phyloP scores from a whole-genome alignment of 1,140 invertebrate genomes.

The Bombus superbus region DNA sequence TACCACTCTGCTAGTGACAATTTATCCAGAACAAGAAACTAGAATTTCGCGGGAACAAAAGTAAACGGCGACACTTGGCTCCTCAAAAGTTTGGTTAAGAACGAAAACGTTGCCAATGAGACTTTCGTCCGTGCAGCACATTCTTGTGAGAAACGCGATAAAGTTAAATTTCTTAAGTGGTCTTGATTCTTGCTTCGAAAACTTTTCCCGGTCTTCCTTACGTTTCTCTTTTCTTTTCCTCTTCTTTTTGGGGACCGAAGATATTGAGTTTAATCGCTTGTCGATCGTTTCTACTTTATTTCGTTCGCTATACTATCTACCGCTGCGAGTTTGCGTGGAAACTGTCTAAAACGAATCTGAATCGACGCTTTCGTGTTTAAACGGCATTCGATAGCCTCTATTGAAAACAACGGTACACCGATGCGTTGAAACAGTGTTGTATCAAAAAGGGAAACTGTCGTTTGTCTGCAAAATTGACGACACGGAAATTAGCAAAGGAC shows the following conservation, averaged over 20 bases:
- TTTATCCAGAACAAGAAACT: background rate
- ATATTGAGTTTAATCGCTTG: background rate
- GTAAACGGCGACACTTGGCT: background rate
- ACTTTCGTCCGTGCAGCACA: background rate
- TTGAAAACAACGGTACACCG: background rate
- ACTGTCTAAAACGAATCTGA: background rate
- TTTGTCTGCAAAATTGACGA: conserved; percentile 7
- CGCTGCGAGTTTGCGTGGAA: no score
- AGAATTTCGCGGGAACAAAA: conserved; percentile 2
- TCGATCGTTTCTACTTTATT: background rate
- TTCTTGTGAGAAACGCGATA: background rate
- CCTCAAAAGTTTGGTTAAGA: conserved; percentile 37
- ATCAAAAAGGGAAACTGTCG: conserved; percentile 10
- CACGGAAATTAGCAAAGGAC: conserved; percentile 36
- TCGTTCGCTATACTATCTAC: no score
- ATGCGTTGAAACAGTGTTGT: conserved; percentile 28
- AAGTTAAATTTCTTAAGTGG: conserved; percentile 22
- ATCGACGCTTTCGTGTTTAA: conserved; percentile 7
- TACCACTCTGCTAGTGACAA: background rate
- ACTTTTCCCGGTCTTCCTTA: background rate
- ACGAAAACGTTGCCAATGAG: conserved; percentile 33
- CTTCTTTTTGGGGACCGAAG: background rate
- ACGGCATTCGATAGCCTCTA: background rate
- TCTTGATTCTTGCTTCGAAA: conserved; percentile 1
- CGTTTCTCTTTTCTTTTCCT: background rate